Evolutionary conservation across 2,888 invertebrate genomes (phyloP).

Genomic region (Caenorhabditis macrosperma): DNA sequence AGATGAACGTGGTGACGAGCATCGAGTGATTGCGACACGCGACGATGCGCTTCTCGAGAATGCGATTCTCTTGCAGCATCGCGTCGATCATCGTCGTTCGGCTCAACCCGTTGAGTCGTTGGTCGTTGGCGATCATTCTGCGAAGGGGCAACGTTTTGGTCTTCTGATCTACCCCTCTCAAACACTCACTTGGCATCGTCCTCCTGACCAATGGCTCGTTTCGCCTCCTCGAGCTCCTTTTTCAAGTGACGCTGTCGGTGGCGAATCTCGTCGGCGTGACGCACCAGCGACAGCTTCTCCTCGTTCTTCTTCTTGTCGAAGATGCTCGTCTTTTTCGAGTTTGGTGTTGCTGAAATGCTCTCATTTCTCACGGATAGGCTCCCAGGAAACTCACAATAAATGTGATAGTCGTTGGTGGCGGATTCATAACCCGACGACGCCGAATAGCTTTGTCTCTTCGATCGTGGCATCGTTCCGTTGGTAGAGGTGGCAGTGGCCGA

Average conservation of each 20-base stretch:
- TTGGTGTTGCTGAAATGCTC: constrained; percentile 22
- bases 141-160: neutral
- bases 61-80: constrained; percentile 82
- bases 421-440: constrained; percentile 70
- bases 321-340: constrained; percentile 27
- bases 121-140: constrained; percentile 55
- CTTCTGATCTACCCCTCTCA: neutral
- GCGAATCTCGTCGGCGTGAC: constrained; percentile 62
- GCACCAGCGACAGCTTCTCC: constrained; percentile 49
- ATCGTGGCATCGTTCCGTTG: constrained; percentile 50
- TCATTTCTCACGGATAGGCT: too few species aligned
- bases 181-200: constrained; percentile 64
- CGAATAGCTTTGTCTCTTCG: constrained; percentile 69
- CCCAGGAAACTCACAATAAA: constrained; percentile 63
- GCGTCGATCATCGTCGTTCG: constrained; percentile 65
- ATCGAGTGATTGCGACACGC: constrained; percentile 84
- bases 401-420: constrained; percentile 68
- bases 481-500: constrained; percentile 32
- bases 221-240: constrained; percentile 83
- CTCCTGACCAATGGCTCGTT: constrained; percentile 81
- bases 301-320: constrained; percentile 53
- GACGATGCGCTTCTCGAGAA: constrained; percentile 83
- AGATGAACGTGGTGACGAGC: constrained; percentile 83
- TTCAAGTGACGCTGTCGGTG: constrained; percentile 80
- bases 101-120: constrained; percentile 56